Conservation (phyloP, 2,797 vertebrate genomes). For the Periparus ater region DNA sequence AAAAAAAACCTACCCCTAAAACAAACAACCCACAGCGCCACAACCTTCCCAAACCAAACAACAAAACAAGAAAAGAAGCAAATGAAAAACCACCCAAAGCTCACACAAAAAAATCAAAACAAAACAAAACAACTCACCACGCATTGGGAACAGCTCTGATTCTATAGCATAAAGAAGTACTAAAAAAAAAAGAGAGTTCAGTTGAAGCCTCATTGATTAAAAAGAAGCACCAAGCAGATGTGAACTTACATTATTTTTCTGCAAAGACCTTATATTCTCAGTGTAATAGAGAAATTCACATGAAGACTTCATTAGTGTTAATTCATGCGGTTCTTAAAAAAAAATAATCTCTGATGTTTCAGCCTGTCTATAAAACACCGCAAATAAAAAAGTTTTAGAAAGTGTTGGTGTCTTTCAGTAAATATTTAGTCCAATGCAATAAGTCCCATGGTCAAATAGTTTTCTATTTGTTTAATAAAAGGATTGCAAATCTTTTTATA, state of each 20-base stretch:
- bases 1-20: accelerated
- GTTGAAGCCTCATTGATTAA: background rate
- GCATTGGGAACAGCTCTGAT: background rate
- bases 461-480: background rate
- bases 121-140: too few relatives aligned
- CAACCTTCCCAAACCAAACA: too few relatives aligned
- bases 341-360: background rate
- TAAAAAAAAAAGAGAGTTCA: background rate
- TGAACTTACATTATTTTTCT: background rate
- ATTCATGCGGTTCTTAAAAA: background rate
- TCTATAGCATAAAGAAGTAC: background rate
- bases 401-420: background rate
- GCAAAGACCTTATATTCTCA: background rate
- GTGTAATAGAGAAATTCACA: background rate
- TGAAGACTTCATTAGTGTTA: background rate
- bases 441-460: background rate
- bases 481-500: background rate
- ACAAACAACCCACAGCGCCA: background rate
- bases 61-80: background rate
- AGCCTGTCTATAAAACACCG: background rate
- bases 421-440: background rate
- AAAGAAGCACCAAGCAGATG: background rate
- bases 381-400: background rate
- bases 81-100: background rate
- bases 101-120: background rate